phyloP scores from a whole-genome alignment of 2,797 vertebrate species.

The Myotis findleyi region DNA sequence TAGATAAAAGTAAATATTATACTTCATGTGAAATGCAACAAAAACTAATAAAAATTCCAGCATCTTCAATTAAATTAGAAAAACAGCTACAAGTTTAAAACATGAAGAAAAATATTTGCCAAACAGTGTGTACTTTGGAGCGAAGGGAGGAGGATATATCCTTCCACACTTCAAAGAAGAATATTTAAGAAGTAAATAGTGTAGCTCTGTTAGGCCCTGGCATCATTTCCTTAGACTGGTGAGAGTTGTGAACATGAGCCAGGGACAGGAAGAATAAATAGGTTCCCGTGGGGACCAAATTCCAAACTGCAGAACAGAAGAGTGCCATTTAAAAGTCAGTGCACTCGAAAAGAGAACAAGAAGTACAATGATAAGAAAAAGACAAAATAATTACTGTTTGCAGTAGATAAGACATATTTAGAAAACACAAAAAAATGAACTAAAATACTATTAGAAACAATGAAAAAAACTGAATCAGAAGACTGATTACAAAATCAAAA shows the following conservation, averaged over 20 bases:
- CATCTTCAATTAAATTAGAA: not conserved
- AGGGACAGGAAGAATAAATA: not conserved
- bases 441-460: not conserved
- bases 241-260: not conserved
- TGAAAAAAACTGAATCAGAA: not conserved
- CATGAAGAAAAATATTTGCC: not conserved
- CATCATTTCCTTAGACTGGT: not conserved
- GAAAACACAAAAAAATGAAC: not conserved
- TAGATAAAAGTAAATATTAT: not conserved
- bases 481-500: constrained; percentile 10
- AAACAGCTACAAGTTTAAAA: constrained; percentile 31
- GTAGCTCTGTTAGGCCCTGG: not conserved
- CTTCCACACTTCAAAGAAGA: not conserved
- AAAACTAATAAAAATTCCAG: not conserved
- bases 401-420: not conserved
- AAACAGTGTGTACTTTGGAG: not conserved
- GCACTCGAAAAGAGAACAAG: constrained; percentile 4
- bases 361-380: not conserved
- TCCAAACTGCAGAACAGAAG: not conserved
- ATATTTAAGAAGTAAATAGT: not conserved
- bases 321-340: not conserved
- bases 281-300: not conserved
- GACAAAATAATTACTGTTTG: not conserved
- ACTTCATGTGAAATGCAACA: not conserved
- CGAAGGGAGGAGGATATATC: not conserved